A percentile compares a stretch with the other conserved stretches of the same genome.
phyloP scores from a whole-genome alignment of 2,888 invertebrate species.

The Tolmerus cingulatus region DNA sequence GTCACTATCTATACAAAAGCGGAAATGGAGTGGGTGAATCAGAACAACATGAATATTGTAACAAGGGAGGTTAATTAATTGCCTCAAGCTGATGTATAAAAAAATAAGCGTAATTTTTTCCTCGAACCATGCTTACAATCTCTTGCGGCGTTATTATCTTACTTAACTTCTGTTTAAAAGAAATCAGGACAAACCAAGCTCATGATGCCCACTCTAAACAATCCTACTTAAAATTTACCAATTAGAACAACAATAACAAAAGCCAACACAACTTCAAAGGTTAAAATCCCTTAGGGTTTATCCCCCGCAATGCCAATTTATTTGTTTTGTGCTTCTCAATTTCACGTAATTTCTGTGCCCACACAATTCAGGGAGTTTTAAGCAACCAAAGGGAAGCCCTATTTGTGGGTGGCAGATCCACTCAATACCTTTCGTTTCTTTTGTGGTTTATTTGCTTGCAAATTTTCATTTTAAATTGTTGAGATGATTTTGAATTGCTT shows the following conservation, averaged over 20 bases:
- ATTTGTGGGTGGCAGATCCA: background rate
- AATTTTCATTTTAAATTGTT: background rate
- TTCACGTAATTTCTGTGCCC: background rate
- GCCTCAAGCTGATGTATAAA: too few relatives aligned
- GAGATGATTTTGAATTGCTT: background rate
- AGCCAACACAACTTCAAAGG: background rate
- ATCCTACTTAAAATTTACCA: background rate
- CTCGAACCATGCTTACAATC: too few relatives aligned
- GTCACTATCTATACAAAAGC: too few relatives aligned
- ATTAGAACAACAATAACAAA: background rate
- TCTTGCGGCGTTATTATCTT: too few relatives aligned
- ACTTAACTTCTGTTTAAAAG: too few relatives aligned
- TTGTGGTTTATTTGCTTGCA: background rate
- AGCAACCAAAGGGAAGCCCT: background rate
- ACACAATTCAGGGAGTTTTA: background rate
- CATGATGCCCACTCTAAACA: background rate
- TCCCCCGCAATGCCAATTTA: background rate
- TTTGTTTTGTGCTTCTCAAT: background rate
- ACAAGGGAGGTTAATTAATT: too few relatives aligned
- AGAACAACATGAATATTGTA: too few relatives aligned
- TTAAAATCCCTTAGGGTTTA: background rate
- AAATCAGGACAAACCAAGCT: background rate
- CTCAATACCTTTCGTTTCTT: background rate
- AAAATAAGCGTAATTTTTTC: too few relatives aligned
- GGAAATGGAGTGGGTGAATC: too few relatives aligned